Evolutionary conservation across 92 coral and sea anemone genomes (phyloP).

Genomic region (Epizoanthus stellaris): DNA sequence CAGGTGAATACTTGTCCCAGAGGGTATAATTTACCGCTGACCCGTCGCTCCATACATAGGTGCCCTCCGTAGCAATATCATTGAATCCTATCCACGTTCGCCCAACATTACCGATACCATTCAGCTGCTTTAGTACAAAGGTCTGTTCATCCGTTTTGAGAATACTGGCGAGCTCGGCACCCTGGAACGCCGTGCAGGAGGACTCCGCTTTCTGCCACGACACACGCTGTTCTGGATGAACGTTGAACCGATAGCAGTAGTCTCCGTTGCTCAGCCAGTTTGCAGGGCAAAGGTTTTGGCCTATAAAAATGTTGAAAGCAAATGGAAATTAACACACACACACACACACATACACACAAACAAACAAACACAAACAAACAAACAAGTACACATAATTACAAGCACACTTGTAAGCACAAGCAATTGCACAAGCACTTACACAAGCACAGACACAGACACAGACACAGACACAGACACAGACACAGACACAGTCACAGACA

Average conservation of each 20-base stretch:
- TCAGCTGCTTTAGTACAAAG: constrained; percentile 58
- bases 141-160: constrained; percentile 72
- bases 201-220: constrained; percentile 76
- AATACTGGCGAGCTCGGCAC: constrained; percentile 79
- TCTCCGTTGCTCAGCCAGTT: constrained; percentile 88
- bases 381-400: too few species aligned
- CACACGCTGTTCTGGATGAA: constrained; percentile 68
- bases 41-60: constrained; percentile 85
- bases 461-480: too few species aligned
- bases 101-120: constrained; percentile 63
- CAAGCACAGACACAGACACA: too few species aligned
- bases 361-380: neutral
- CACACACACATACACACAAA: too few species aligned
- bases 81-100: constrained; percentile 86
- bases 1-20: constrained; percentile 75
- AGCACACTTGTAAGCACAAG: too few species aligned
- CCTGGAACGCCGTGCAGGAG: constrained; percentile 64
- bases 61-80: constrained; percentile 73
- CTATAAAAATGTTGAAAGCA: constrained; percentile 41
- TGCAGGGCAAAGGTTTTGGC: constrained; percentile 84
- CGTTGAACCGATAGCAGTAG: constrained; percentile 88
- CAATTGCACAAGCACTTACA: too few species aligned
- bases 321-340: too few species aligned
- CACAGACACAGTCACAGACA: too few species aligned
- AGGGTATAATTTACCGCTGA: constrained; percentile 65